Conservation (phyloP, 1,140 invertebrate genomes). For the Oryctes rhinoceros region DNA sequence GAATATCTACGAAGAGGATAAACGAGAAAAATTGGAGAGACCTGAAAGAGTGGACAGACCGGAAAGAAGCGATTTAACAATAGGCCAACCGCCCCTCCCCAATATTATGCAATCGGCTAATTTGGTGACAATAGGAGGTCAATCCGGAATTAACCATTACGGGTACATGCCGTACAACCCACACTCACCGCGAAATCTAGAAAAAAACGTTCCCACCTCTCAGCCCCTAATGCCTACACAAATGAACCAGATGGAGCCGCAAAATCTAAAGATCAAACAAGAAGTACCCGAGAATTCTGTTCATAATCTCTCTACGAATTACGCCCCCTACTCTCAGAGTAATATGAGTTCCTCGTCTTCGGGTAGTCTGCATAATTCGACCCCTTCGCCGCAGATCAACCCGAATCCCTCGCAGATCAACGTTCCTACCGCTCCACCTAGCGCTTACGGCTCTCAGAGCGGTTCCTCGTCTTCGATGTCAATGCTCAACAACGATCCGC, state of each 20-base stretch:
- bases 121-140: slow-evolving; percentile 65
- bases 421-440: slow-evolving; percentile 43
- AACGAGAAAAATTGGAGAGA: slow-evolving; percentile 57
- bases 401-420: slow-evolving; percentile 42
- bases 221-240: slow-evolving; percentile 60
- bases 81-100: slow-evolving; percentile 65
- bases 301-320: slow-evolving; percentile 13
- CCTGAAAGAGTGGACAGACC: slow-evolving; percentile 62
- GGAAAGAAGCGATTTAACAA: slow-evolving; percentile 61
- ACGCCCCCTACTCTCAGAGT: slow-evolving; percentile 44
- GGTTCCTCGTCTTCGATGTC: slow-evolving; percentile 50
- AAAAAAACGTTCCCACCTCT: slow-evolving; percentile 45
- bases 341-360: slow-evolving; percentile 17
- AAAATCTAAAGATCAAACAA: slow-evolving; percentile 83
- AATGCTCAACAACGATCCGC: slow-evolving; percentile 66
- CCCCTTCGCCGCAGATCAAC: slow-evolving; percentile 32
- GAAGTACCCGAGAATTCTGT: slow-evolving; percentile 66
- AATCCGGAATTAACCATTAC: slow-evolving; percentile 60
- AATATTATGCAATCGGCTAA: slow-evolving; percentile 65
- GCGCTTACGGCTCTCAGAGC: slow-evolving; percentile 17
- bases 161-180: slow-evolving; percentile 63
- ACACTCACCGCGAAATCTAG: slow-evolving; percentile 50
- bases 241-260: slow-evolving; percentile 70
- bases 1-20: slow-evolving; percentile 54
- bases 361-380: slow-evolving; percentile 17